Evolutionary conservation across 2,888 invertebrate species (phyloP).

Genomic region (Caenorhabditis sulstoni): DNA sequence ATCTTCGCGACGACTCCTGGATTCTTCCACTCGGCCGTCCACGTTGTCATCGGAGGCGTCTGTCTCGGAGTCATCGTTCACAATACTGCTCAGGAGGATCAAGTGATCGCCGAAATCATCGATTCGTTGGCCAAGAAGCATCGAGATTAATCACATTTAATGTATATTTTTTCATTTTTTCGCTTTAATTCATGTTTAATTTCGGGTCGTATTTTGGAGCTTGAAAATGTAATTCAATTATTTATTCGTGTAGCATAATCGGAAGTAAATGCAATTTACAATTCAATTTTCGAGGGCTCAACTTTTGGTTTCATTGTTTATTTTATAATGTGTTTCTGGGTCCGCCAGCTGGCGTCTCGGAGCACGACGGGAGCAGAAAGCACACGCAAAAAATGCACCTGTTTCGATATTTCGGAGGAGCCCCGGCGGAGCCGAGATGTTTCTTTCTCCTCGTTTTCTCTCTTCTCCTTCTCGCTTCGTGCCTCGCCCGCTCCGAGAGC

Average conservation of each 20-base stretch:
- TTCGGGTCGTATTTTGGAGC: background rate
- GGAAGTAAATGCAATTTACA: constrained; percentile 9
- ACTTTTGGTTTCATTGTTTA: constrained; percentile 44
- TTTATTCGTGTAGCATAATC: constrained; percentile 19
- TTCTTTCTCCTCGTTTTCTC: constrained; percentile 25
- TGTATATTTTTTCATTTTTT: background rate
- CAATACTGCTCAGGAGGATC: constrained; percentile 62
- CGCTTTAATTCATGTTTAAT: background rate
- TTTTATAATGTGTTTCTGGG: constrained; percentile 32
- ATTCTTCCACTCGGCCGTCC: constrained; percentile 69
- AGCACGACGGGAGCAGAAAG: background rate
- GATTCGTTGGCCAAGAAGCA: constrained; percentile 35
- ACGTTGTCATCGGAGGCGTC: constrained; percentile 75
- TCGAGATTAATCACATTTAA: constrained; percentile 8
- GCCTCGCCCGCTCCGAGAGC: constrained; percentile 24
- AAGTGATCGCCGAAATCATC: constrained; percentile 34
- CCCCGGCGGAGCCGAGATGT: constrained; percentile 25
- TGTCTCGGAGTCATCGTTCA: constrained; percentile 63
- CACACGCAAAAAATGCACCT: constrained; percentile 45
- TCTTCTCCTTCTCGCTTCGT: constrained; percentile 22
- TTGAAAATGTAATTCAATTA: background rate
- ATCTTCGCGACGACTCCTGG: constrained; percentile 74
- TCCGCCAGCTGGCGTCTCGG: constrained; percentile 34
- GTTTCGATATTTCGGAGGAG: constrained; percentile 25
- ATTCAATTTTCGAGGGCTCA: background rate